Conservation (phyloP, 2,797 vertebrate genomes). For the Lophius americanus region DNA sequence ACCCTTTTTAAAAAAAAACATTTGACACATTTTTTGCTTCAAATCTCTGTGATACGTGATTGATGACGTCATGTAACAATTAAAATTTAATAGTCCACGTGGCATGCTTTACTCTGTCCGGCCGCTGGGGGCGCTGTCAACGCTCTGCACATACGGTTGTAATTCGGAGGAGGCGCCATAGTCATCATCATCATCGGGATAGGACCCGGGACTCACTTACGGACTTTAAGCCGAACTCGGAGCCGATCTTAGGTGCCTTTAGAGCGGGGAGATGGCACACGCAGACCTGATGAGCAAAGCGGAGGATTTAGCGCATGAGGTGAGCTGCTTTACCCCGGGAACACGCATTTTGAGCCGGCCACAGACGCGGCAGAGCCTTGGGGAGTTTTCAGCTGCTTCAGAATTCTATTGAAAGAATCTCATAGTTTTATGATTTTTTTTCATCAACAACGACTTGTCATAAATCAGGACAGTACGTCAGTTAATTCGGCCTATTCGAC, state of each 20-base stretch:
- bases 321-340: conserved; percentile 34
- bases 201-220: not conserved
- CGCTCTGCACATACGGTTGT: conserved; percentile 40
- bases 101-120: too few relatives aligned
- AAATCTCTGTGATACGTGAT: too few relatives aligned
- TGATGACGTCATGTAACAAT: too few relatives aligned
- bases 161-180: conserved; percentile 35
- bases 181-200: not conserved
- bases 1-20: too few relatives aligned
- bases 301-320: conserved; percentile 65
- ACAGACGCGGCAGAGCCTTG: not conserved
- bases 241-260: conserved; percentile 33
- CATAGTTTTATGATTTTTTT: not conserved
- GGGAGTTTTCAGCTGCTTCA: too few relatives aligned
- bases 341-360: conserved; percentile 1
- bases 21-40: too few relatives aligned
- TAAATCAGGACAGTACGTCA: fast-evolving
- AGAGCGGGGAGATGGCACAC: conserved; percentile 39
- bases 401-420: not conserved
- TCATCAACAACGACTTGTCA: fast-evolving
- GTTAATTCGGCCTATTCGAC: too few relatives aligned
- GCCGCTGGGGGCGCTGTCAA: conserved; percentile 30
- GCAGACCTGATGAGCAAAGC: conserved; percentile 57
- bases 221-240: not conserved
- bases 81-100: too few relatives aligned